A percentile compares a stretch with the other conserved stretches of the same genome.
Evolutionary conservation across 2,888 invertebrate species (phyloP).

Genomic region (Melieria picta): DNA sequence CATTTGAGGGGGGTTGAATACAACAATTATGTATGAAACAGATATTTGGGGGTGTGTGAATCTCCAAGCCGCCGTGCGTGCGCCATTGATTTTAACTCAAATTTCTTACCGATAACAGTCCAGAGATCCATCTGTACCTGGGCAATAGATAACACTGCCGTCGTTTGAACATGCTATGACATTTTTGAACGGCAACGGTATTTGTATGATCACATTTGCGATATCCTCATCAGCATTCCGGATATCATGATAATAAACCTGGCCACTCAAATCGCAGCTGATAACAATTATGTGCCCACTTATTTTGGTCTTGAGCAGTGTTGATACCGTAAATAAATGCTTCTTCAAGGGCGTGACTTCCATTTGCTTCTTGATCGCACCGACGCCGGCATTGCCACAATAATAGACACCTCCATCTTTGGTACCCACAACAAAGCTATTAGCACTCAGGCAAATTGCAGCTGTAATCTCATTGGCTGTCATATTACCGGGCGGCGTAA

Average conservation of each 20-base stretch:
- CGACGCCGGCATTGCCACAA: constrained; percentile 49
- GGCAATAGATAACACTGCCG: constrained; percentile 58
- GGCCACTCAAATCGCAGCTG: constrained; percentile 64
- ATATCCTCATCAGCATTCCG: constrained; percentile 52
- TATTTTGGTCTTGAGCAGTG: constrained; percentile 50
- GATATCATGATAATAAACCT: constrained; percentile 60
- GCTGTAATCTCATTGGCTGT: constrained; percentile 50
- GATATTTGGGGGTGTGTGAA: too few species aligned
- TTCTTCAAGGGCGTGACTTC: constrained; percentile 52
- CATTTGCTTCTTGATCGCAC: constrained; percentile 46
- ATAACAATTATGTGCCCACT: constrained; percentile 53
- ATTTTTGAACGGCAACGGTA: constrained; percentile 64
- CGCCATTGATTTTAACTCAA: neutral
- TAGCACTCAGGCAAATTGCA: constrained; percentile 50
- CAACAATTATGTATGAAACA: too few species aligned
- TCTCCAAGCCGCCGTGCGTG: too few species aligned
- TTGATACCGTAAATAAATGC: constrained; percentile 60
- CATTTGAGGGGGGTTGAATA: too few species aligned
- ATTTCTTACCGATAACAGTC: constrained; percentile 55
- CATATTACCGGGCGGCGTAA: constrained; percentile 29
- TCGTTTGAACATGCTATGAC: constrained; percentile 57
- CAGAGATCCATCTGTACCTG: constrained; percentile 58
- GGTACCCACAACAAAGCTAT: constrained; percentile 60
- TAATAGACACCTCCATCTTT: constrained; percentile 60
- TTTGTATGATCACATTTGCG: constrained; percentile 55